Percentiles rank a stretch among this genome's conserved stretches.
phyloP scores from a whole-genome alignment of 2,888 invertebrate species.

The Spicauda simplicius region DNA sequence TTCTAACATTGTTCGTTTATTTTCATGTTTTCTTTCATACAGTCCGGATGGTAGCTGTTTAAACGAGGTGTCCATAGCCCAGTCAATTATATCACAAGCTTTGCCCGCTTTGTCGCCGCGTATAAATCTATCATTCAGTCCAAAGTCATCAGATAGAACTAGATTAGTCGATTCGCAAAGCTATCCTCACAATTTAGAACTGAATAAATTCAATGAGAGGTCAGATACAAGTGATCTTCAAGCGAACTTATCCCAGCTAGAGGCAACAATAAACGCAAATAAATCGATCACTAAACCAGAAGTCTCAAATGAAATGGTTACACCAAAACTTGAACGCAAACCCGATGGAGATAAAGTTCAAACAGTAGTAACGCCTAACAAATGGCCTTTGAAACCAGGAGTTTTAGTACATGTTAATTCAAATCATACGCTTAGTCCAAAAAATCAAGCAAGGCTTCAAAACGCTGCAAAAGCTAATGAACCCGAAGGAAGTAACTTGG shows the following conservation, averaged over 20 bases:
- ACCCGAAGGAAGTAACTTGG: constrained; percentile 62
- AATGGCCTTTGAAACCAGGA: constrained; percentile 95
- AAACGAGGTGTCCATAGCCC: constrained; percentile 81
- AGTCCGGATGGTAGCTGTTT: constrained; percentile 83
- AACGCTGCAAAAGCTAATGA: constrained; percentile 44
- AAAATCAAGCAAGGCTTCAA: constrained; percentile 75
- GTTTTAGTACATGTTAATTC: constrained; percentile 95
- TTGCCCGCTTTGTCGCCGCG: constrained; percentile 79
- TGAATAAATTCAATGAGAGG: constrained; percentile 66
- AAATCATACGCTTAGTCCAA: constrained; percentile 88
- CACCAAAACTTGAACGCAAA: constrained; percentile 58
- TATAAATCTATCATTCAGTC: constrained; percentile 73
- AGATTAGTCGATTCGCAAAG: constrained; percentile 70
- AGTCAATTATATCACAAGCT: constrained; percentile 83
- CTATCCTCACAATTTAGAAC: constrained; percentile 63
- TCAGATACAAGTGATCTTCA: constrained; percentile 53
- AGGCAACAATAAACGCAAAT: constrained; percentile 58
- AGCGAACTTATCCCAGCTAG: constrained; percentile 62
- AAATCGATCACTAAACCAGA: constrained; percentile 37
- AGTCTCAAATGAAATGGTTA: constrained; percentile 53
- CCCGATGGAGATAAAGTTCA: constrained; percentile 59
- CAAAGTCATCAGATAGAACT: constrained; percentile 77
- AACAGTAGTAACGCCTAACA: constrained; percentile 82
- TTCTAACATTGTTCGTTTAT: constrained; percentile 52
- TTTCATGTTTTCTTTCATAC: constrained; percentile 54